phyloP scores from a whole-genome alignment of 2,797 vertebrate species.

The Fratercula arctica region DNA sequence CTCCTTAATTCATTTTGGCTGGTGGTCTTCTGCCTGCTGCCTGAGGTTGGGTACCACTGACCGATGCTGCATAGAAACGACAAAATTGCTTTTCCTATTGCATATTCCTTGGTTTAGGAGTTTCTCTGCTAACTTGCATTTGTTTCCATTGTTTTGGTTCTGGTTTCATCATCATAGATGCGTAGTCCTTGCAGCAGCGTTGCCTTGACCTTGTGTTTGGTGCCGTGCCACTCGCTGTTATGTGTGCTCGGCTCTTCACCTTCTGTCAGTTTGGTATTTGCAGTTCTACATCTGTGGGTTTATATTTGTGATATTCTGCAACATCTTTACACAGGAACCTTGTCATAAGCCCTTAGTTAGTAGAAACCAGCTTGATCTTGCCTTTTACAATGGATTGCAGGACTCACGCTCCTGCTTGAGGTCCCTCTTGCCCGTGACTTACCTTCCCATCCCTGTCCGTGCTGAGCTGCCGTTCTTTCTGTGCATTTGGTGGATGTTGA shows the following conservation, averaged over 20 bases:
- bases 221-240: neutral
- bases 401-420: neutral
- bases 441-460: neutral
- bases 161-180: neutral
- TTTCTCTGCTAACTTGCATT: neutral
- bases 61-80: neutral
- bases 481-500: neutral
- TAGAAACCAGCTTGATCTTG: neutral
- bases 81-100: neutral
- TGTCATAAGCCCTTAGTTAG: neutral
- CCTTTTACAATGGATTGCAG: neutral
- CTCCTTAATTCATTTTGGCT: neutral
- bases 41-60: neutral
- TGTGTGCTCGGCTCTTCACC: rapidly evolving
- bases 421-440: neutral
- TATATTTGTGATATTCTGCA: neutral
- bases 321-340: rapidly evolving
- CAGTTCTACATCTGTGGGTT: neutral
- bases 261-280: neutral
- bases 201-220: neutral
- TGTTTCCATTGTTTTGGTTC: neutral
- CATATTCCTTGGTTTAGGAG: neutral
- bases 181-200: neutral
- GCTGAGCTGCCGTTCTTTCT: neutral
- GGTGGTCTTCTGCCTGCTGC: neutral